Conservation (phyloP, 2,888 invertebrate genomes). For the Xestia xanthographa region DNA sequence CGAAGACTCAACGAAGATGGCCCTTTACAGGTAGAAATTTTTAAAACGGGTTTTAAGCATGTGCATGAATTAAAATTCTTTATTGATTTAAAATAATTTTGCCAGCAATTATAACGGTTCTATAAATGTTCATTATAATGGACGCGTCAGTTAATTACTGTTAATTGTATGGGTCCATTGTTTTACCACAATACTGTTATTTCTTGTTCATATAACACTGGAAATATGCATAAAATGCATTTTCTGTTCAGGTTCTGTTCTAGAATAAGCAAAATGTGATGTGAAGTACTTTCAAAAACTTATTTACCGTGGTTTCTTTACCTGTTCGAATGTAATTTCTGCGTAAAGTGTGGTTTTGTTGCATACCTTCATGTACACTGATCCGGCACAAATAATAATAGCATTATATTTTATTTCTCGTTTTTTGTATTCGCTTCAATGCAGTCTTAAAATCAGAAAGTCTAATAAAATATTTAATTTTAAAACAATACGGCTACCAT, state of each 20-base stretch:
- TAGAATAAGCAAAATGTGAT: background rate
- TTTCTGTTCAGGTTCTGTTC: background rate
- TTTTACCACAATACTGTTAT: conserved; percentile 6
- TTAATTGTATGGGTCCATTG: background rate
- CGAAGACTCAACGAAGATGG: conserved; percentile 81
- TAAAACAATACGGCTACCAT: background rate
- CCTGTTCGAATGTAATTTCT: background rate
- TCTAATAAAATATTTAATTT: background rate
- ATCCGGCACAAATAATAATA: background rate
- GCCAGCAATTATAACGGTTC: background rate
- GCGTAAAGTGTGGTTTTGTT: background rate
- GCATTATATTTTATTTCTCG: background rate
- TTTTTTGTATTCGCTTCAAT: background rate
- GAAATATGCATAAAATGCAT: conserved; percentile 1
- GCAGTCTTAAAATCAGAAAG: background rate
- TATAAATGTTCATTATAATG: background rate
- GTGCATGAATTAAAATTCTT: conserved; percentile 20
- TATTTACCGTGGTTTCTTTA: conserved; percentile 1
- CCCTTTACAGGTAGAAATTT: conserved; percentile 83
- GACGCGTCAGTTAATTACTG: conserved; percentile 16
- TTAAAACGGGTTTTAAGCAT: conserved; percentile 44
- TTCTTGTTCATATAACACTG: conserved; percentile 2
- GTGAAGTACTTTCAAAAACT: background rate
- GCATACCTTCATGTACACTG: background rate
- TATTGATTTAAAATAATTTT: background rate